Percentiles rank a stretch among this genome's conserved stretches.
Evolutionary conservation across 2,797 vertebrate species (phyloP).

Genomic region (Eulemur coronatus): DNA sequence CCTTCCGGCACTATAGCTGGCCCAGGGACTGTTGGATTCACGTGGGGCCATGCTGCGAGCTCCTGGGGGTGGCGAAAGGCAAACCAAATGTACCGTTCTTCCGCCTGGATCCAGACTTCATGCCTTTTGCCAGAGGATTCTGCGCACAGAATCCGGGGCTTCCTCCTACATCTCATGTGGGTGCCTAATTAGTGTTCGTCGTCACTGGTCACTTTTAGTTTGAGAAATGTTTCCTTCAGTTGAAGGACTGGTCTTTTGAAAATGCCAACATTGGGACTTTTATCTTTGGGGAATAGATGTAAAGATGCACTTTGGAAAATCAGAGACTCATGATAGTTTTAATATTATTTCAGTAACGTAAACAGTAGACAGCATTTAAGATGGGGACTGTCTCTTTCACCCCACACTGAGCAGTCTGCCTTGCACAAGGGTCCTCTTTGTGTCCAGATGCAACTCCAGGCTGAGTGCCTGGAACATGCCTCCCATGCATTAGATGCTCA

Average conservation of each 20-base stretch:
- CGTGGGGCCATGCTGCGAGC: not conserved
- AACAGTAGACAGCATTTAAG: not conserved
- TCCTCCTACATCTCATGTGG: not conserved
- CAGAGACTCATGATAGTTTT: not conserved
- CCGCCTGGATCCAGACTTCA: not conserved
- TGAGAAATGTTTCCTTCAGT: not conserved
- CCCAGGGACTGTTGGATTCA: not conserved
- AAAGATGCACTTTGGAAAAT: not conserved
- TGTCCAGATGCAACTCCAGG: not conserved
- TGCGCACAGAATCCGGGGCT: not conserved
- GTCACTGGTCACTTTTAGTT: not conserved
- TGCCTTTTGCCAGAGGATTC: not conserved
- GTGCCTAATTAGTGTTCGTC: not conserved
- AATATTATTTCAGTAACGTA: not conserved
- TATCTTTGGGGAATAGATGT: not conserved
- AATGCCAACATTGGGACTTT: not conserved
- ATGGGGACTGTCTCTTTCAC: not conserved
- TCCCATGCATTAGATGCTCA: slow-evolving; percentile 21
- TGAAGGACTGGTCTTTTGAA: not conserved
- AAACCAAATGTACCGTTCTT: not conserved
- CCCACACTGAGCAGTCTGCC: not conserved
- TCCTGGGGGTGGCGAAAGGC: not conserved
- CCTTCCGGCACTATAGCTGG: not conserved
- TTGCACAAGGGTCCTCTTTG: not conserved
- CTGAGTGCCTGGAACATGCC: not conserved